Evolutionary conservation across 2,888 invertebrate genomes (phyloP), one percentile per base, ranked within the genome.

Genomic region (Ochropleura leucogaster): DNA sequence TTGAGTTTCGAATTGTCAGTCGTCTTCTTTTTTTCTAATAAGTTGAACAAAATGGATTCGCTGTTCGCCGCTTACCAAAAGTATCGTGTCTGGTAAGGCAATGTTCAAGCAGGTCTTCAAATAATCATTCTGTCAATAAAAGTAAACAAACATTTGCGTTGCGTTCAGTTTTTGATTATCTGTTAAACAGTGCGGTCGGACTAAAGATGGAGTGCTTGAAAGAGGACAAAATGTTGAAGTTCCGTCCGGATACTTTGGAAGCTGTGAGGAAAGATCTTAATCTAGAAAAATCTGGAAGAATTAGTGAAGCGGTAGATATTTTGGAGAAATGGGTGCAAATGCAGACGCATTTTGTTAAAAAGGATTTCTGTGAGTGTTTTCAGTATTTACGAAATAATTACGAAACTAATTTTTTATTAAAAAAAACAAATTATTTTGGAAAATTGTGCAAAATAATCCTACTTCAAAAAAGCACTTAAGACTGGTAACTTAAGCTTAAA

Each of bases 251-350:
- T 63, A 90, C 90, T 0, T 68, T 93, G n/a, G 74, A 85, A 60
- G 77, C n/a, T 9, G 88, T 92, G 0, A 87, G 93, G 53, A 90
- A 85, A 68, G 86, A 88, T 10, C 77, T 87, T 0, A 85, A 89
- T 77, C 76, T 93, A 30, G 87, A 92, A 5, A 78, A 89, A 40
- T 86, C 87, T 0, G 89, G 84, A 18, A 86, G 89, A 30, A 87
- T 93, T 59, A 68, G 85, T 0, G 91, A 92, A 64, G 90, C 92
- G 0, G 71, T 93, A 0, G 88, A 92, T 64, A 88, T 91, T 49
- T 76, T 93, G 55, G 88, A 90, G n/a, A 88, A 89, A 1, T 94
- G 93, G 93, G 83, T 92, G n/a, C 79, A 89, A 59, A 89, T 90
- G 71, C 93, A 93, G 63, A 66, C 82, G 4, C 93, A 94, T 85